Evolutionary conservation across 2,797 vertebrate species (phyloP).

Genomic region (Balearica regulorum): DNA sequence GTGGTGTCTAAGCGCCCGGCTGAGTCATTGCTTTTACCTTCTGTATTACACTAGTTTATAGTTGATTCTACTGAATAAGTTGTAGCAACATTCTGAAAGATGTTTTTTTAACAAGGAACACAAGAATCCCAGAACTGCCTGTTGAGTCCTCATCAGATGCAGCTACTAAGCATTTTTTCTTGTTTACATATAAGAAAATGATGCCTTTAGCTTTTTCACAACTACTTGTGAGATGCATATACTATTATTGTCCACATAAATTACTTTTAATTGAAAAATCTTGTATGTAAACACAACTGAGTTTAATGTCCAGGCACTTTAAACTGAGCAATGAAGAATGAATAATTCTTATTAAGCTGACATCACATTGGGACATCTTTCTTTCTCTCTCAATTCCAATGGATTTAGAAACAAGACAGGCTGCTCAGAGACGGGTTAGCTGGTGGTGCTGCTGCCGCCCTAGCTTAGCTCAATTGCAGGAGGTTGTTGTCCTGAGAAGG

Average conservation of each 20-base stretch:
- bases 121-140: neutral
- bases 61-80: neutral
- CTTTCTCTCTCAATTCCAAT: neutral
- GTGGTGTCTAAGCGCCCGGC: neutral
- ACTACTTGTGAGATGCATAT: neutral
- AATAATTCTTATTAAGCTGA: neutral
- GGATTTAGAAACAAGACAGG: neutral
- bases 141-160: neutral
- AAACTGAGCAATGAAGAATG: neutral
- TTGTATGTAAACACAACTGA: neutral
- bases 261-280: neutral
- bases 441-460: neutral
- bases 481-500: neutral
- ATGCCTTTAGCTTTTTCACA: neutral
- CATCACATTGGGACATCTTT: neutral
- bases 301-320: neutral
- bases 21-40: neutral
- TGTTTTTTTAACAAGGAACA: neutral
- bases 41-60: neutral
- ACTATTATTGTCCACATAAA: neutral
- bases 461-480: neutral
- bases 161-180: neutral
- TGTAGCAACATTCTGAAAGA: neutral
- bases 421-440: neutral
- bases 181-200: neutral